Evolutionary conservation across 2,797 vertebrate genomes (phyloP).

Genomic region (Paedocypris micromegethes): DNA sequence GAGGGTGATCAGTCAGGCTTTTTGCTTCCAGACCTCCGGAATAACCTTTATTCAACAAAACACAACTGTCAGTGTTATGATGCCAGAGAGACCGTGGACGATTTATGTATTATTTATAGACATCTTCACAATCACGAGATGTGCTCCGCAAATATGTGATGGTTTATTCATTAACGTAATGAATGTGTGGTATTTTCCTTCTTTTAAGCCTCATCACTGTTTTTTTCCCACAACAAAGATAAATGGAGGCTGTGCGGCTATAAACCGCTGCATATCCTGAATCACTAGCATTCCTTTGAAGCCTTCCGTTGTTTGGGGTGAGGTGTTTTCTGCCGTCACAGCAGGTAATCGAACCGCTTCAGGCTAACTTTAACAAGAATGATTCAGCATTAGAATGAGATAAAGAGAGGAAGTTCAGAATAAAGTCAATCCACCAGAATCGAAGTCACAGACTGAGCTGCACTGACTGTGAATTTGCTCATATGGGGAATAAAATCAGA

Average conservation of each 20-base stretch:
- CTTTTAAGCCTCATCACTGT: constrained; percentile 20
- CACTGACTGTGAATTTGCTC: neutral
- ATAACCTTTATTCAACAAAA: constrained; percentile 7
- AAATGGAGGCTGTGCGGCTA: constrained; percentile 32
- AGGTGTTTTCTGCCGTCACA: constrained; percentile 37
- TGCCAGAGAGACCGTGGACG: constrained; percentile 14
- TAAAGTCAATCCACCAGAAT: neutral
- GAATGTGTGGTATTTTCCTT: constrained; percentile 32
- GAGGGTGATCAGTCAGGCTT: constrained; percentile 10
- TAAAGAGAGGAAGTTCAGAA: constrained; percentile 4
- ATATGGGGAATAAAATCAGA: neutral
- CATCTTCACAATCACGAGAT: constrained; percentile 30
- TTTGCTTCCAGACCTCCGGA: neutral
- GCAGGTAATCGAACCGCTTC: constrained; percentile 41
- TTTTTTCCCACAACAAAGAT: constrained; percentile 36
- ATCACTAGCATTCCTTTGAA: constrained; percentile 46
- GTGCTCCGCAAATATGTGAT: constrained; percentile 44
- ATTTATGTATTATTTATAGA: constrained; percentile 43
- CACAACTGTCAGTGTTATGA: constrained; percentile 26
- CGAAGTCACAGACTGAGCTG: constrained; percentile 9
- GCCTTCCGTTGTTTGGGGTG: constrained; percentile 42
- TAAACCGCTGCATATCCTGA: constrained; percentile 37
- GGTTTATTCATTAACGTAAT: constrained; percentile 52
- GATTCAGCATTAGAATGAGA: constrained; percentile 12
- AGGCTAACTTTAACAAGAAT: constrained; percentile 39